Evolutionary conservation across 1,140 invertebrate species (phyloP).

Genomic region (Drosophila subpulchrella): DNA sequence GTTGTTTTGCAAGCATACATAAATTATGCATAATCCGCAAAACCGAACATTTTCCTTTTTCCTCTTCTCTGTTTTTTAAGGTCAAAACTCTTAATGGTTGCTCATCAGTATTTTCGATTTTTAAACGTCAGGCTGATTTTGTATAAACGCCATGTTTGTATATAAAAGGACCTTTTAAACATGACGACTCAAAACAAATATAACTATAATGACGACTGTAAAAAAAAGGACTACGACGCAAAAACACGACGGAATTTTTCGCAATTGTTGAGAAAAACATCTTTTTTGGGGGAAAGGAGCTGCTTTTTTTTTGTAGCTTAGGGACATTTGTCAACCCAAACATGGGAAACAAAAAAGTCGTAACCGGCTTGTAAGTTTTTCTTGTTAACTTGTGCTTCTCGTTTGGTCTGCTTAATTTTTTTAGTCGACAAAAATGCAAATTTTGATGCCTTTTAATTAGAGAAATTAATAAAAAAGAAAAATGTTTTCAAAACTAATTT

Average conservation of each 20-base stretch:
- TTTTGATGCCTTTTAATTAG: conserved; percentile 9
- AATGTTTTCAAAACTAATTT: conserved; percentile 2
- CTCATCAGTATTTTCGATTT: neutral
- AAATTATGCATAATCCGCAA: conserved; percentile 35
- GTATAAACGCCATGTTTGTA: neutral
- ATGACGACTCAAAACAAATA: conserved; percentile 27
- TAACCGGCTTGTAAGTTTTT: conserved; percentile 3
- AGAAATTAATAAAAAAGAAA: conserved; percentile 5
- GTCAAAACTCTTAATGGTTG: conserved; percentile 12
- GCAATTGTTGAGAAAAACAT: conserved; percentile 27
- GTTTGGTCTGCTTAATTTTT: neutral
- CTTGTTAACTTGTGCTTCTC: conserved; percentile 4
- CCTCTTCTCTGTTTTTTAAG: neutral
- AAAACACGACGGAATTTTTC: conserved; percentile 24
- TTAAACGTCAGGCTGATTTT: neutral
- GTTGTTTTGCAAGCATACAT: conserved; percentile 21
- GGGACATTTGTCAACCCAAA: conserved; percentile 50
- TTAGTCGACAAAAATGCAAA: neutral
- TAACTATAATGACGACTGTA: conserved; percentile 42
- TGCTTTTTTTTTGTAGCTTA: neutral
- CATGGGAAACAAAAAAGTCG: conserved; percentile 12
- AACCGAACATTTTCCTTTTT: neutral
- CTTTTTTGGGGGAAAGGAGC: no score
- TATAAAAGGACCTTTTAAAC: conserved; percentile 17
- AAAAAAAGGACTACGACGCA: conserved; percentile 10